These are phyloP conservation scores for Theonella swinhoei DNA, from an alignment of 37 sponge, comb jelly and placozoan species.

Conservation along the genomic window DNA sequence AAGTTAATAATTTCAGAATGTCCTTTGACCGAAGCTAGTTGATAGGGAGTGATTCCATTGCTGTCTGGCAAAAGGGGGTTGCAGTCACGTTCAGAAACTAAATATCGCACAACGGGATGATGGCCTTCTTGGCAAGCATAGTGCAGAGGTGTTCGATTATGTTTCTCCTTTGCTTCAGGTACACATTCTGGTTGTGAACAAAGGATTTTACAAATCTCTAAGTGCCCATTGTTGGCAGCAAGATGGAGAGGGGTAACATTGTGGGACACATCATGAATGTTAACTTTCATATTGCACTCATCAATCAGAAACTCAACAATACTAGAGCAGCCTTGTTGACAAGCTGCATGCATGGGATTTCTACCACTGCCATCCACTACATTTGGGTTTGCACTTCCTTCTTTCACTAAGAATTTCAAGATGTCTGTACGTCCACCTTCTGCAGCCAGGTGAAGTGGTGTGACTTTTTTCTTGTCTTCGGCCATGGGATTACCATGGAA, in stretches of 20 bases:
- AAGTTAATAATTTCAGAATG: constrained; percentile 49
- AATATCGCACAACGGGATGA: constrained; percentile 45
- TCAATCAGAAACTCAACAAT: constrained; percentile 42
- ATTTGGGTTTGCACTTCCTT: neutral
- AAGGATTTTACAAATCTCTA: constrained; percentile 30
- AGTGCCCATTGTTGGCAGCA: constrained; percentile 17
- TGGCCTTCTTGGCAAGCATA: constrained; percentile 67
- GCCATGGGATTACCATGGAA: constrained; percentile 9
- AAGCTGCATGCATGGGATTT: constrained; percentile 36
- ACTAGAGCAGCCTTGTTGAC: constrained; percentile 49
- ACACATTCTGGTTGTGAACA: constrained; percentile 24
- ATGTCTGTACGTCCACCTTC: constrained; percentile 33
- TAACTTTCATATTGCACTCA: constrained; percentile 7
- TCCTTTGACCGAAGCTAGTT: constrained; percentile 68
- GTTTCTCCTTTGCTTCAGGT: constrained; percentile 24
- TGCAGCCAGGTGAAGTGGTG: constrained; percentile 41
- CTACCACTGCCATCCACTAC: constrained; percentile 26
- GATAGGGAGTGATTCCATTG: constrained; percentile 56
- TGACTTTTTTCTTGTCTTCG: constrained; percentile 34
- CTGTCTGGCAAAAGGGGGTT: constrained; percentile 22
- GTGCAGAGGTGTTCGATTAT: constrained; percentile 66
- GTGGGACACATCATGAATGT: neutral
- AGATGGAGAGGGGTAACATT: constrained; percentile 19
- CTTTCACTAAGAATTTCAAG: constrained; percentile 22
- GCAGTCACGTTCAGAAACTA: constrained; percentile 8